phyloP scores from a whole-genome alignment of 2,113 vertebrate genomes.

The Psilopsiagon aymara region DNA sequence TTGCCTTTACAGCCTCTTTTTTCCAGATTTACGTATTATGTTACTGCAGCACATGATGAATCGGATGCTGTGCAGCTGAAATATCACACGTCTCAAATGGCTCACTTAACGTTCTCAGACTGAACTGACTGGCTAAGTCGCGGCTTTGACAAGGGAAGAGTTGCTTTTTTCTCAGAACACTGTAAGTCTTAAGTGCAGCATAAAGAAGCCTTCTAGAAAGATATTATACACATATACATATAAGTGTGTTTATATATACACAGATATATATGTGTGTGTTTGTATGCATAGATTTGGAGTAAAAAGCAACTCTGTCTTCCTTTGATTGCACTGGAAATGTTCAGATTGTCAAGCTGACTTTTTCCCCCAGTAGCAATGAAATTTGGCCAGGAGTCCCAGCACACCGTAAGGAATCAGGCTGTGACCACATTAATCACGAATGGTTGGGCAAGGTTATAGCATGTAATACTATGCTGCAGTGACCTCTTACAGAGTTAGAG shows the following conservation, averaged over 20 bases:
- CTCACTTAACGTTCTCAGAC: not conserved
- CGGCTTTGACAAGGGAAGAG: not conserved
- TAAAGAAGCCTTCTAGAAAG: not conserved
- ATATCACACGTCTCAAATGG: not conserved
- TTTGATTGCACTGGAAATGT: not conserved
- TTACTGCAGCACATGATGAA: not conserved
- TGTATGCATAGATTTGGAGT: not conserved
- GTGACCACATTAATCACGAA: not conserved
- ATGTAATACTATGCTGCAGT: not conserved
- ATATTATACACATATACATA: not conserved
- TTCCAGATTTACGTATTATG: not conserved
- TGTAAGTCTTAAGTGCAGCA: not conserved
- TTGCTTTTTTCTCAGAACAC: not conserved
- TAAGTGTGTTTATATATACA: not conserved
- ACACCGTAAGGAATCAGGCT: not conserved
- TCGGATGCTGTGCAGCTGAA: not conserved
- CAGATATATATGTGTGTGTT: fast-evolving
- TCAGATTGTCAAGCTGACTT: not conserved
- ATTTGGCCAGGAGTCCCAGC: not conserved
- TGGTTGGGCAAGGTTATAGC: not conserved
- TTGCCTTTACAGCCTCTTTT: conserved; percentile 13
- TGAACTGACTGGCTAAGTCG: not conserved
- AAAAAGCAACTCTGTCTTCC: not conserved
- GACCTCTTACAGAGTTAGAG: not conserved
- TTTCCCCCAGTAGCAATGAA: conserved; percentile 3